Evolutionary conservation across 1,140 invertebrate genomes (phyloP).

Genomic region (Neodiprion pinetum): DNA sequence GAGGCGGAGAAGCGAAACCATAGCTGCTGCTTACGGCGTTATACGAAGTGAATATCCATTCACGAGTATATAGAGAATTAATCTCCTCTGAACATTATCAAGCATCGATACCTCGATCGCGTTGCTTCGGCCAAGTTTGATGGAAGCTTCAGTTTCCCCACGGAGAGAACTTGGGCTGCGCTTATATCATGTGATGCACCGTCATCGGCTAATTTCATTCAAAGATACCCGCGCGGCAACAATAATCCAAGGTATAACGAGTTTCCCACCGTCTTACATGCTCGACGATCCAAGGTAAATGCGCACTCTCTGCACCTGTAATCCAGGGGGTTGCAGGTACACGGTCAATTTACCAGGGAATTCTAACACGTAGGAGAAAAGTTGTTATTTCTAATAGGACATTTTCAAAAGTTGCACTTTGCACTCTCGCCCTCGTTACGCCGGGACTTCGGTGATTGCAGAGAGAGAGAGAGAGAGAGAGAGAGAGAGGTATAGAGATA

Average conservation of each 20-base stretch:
- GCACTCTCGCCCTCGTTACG: background rate
- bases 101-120: background rate
- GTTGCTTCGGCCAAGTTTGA: background rate
- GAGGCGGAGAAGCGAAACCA: too few relatives aligned
- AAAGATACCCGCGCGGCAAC: background rate
- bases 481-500: constrained; percentile 30
- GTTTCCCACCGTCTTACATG: too few relatives aligned
- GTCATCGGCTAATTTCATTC: background rate
- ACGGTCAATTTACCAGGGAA: constrained; percentile 2
- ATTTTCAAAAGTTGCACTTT: constrained; percentile 5
- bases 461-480: constrained; percentile 12
- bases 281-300: too few relatives aligned
- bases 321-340: background rate
- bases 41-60: background rate
- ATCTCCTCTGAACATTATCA: background rate
- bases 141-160: too few relatives aligned
- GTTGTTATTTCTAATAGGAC: constrained; percentile 5
- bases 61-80: background rate
- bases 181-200: too few relatives aligned
- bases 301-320: background rate
- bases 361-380: background rate
- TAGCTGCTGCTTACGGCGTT: too few relatives aligned
- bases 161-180: background rate
- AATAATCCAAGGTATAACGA: too few relatives aligned
- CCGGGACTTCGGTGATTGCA: background rate